Conservation (phyloP, 1,140 invertebrate species). For the Heliconius himera region DNA sequence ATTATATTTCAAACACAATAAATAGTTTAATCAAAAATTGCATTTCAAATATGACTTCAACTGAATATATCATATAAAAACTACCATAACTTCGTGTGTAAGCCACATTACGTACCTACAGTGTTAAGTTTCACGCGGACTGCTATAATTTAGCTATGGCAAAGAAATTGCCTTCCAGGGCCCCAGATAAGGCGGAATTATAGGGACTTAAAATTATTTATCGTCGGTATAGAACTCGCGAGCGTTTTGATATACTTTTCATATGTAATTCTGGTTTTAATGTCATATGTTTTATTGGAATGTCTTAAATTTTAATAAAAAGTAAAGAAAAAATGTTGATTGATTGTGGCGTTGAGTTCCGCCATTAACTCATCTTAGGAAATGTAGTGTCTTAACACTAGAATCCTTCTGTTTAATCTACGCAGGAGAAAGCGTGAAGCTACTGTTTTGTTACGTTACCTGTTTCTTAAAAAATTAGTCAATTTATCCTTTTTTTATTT, state of each 20-base stretch:
- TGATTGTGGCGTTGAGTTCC: no score
- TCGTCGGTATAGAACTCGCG: slow-evolving; percentile 29
- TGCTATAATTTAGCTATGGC: slow-evolving; percentile 63
- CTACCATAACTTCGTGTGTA: slow-evolving; percentile 44
- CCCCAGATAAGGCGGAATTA: slow-evolving; percentile 63
- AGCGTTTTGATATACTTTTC: slow-evolving; percentile 38
- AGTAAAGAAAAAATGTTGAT: neutral
- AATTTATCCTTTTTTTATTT: no score
- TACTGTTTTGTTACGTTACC: no score
- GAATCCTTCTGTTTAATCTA: no score
- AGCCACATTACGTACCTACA: slow-evolving; percentile 43
- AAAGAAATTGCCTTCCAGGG: slow-evolving; percentile 56
- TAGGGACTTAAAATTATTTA: slow-evolving; percentile 68
- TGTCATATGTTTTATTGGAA: neutral
- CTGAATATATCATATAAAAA: neutral
- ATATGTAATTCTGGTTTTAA: neutral
- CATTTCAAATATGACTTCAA: neutral
- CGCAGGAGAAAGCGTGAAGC: no score
- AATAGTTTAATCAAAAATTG: no score
- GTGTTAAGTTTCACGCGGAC: slow-evolving; percentile 57
- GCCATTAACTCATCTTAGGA: no score
- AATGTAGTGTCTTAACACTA: no score
- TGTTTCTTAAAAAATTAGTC: no score
- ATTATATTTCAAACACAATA: no score
- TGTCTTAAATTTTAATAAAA: neutral